phyloP scores from a whole-genome alignment of 64 coral and sea anemone species.

The Stylophora pistillata region DNA sequence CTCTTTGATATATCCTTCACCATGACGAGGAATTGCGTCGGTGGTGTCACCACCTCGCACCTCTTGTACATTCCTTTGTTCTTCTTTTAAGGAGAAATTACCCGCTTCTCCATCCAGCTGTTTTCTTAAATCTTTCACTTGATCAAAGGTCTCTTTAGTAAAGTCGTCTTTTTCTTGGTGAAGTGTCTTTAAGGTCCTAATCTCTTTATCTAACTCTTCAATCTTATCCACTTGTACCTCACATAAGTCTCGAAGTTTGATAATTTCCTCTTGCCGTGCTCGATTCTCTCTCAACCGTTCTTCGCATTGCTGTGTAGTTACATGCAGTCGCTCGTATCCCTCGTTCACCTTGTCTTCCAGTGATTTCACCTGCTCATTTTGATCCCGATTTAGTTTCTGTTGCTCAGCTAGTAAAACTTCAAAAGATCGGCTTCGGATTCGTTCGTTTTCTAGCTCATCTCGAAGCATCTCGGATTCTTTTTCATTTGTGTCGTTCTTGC shows the following conservation, averaged over 20 bases:
- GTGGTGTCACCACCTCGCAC: conserved; percentile 2
- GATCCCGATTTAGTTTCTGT: conserved; percentile 17
- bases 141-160: conserved; percentile 22
- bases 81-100: background rate
- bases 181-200: conserved; percentile 8
- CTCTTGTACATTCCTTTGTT: background rate
- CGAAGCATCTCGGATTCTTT: conserved; percentile 16
- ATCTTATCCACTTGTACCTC: conserved; percentile 33
- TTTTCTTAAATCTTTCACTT: conserved; percentile 34
- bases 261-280: conserved; percentile 19
- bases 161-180: conserved; percentile 50
- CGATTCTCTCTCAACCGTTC: conserved; percentile 31
- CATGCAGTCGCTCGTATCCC: conserved; percentile 9
- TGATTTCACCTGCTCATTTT: conserved; percentile 5
- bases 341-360: conserved; percentile 10
- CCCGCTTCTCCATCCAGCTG: conserved; percentile 30
- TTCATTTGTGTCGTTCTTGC: background rate
- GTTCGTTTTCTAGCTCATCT: conserved; percentile 30
- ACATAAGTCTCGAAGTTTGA: conserved; percentile 18
- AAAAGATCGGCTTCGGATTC: conserved; percentile 2
- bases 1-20: background rate
- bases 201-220: conserved; percentile 47
- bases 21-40: background rate
- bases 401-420: conserved; percentile 19
- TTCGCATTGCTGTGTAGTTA: conserved; percentile 26